Evolutionary conservation across 2,888 invertebrate genomes (phyloP).

Genomic region (Podotricha telesiphe): DNA sequence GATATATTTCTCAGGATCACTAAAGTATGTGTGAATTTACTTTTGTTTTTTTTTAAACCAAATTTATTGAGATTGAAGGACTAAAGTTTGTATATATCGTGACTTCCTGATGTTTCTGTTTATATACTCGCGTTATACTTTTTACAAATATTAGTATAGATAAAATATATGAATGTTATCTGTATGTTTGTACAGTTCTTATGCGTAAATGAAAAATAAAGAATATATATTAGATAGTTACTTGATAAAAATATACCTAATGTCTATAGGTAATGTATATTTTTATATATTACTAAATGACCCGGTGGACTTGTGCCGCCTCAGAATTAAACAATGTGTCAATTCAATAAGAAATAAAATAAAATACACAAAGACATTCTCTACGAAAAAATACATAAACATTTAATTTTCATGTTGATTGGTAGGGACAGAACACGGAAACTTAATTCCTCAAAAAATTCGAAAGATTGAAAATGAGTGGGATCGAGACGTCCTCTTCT

Average conservation of each 20-base stretch:
- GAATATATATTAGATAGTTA: not conserved
- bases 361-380: no score
- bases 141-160: not conserved
- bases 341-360: no score
- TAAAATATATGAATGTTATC: not conserved
- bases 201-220: constrained; percentile 3
- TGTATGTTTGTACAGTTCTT: not conserved
- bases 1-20: not conserved
- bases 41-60: not conserved
- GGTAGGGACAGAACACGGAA: no score
- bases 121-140: not conserved
- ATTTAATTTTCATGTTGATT: no score
- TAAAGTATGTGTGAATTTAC: not conserved
- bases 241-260: not conserved
- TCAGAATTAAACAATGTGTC: no score
- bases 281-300: no score
- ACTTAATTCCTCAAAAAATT: no score
- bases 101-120: not conserved
- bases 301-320: no score
- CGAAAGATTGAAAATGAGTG: no score
- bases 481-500: no score
- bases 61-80: no score
- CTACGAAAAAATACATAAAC: no score
- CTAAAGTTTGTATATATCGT: not conserved
- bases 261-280: not conserved